Evolutionary conservation across 2,113 vertebrate species (phyloP).

Genomic region (Lagopus leucura): DNA sequence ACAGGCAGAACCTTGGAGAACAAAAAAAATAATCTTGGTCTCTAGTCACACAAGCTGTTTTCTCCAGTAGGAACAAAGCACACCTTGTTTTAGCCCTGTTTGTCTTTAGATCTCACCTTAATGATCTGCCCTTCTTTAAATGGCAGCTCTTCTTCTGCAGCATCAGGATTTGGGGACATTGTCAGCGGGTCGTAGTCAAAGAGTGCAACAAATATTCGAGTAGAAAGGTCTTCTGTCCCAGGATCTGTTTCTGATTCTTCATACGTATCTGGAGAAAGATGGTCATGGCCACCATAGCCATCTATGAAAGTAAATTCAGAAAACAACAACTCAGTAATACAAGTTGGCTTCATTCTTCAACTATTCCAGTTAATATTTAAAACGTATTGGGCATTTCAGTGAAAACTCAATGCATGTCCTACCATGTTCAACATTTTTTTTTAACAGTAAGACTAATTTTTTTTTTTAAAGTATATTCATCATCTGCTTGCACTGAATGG

Average conservation of each 20-base stretch:
- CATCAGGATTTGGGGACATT: slow-evolving; percentile 97
- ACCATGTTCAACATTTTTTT: background rate
- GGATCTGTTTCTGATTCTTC: slow-evolving; percentile 89
- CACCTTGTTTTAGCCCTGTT: background rate
- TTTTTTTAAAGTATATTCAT: background rate
- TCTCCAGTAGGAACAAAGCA: background rate
- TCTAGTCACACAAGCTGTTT: background rate
- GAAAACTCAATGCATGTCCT: background rate
- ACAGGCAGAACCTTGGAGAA: background rate
- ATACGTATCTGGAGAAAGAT: slow-evolving; percentile 87
- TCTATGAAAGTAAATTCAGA: slow-evolving; percentile 76
- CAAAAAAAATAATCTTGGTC: rapidly evolving
- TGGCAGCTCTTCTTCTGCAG: slow-evolving; percentile 93
- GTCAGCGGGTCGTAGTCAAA: slow-evolving; percentile 96
- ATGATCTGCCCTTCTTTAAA: slow-evolving; percentile 98
- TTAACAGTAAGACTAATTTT: background rate
- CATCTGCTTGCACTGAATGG: background rate
- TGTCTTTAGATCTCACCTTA: slow-evolving; percentile 79
- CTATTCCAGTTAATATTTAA: background rate
- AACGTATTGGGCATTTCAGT: background rate
- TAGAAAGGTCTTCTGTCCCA: slow-evolving; percentile 82
- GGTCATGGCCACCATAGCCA: slow-evolving; percentile 83
- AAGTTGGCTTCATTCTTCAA: background rate
- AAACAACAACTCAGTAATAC: background rate
- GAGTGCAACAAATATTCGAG: slow-evolving; percentile 93